Evolutionary conservation across 2,888 invertebrate species (phyloP).

Genomic region (Blera fallax): DNA sequence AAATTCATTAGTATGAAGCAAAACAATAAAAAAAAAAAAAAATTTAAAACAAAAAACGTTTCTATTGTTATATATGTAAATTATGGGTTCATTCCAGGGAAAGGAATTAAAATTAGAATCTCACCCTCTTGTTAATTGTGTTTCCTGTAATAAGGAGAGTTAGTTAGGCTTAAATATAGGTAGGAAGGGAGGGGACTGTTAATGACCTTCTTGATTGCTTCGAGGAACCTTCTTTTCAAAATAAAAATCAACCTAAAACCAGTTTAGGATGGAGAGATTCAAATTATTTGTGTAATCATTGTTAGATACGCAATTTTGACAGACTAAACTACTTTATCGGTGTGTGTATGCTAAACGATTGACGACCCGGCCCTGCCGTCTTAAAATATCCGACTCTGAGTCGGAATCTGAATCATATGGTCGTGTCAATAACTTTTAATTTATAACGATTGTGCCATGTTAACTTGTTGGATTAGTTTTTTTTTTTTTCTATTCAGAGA

Average conservation of each 20-base stretch:
- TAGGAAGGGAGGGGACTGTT: background rate
- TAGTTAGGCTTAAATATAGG: too few relatives aligned
- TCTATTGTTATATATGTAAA: background rate
- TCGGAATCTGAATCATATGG: too few relatives aligned
- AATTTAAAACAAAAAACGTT: background rate
- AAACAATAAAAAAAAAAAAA: background rate
- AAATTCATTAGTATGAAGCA: background rate
- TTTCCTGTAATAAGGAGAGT: conserved; percentile 19
- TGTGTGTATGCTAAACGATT: conserved; percentile 13
- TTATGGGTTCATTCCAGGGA: background rate
- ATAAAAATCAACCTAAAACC: conserved; percentile 2
- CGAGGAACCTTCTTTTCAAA: background rate
- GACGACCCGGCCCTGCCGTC: background rate
- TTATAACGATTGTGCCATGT: background rate
- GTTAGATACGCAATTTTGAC: conserved; percentile 19
- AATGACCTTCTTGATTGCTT: background rate
- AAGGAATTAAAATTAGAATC: background rate
- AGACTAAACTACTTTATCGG: conserved; percentile 20
- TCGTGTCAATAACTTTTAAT: conserved; percentile 41
- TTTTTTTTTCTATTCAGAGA: background rate
- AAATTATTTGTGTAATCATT: background rate
- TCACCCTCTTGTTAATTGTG: conserved; percentile 9
- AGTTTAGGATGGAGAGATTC: background rate
- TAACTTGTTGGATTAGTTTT: background rate
- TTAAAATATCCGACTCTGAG: background rate